Evolutionary conservation across 2,113 vertebrate species (phyloP).

Genomic region (Mixornis gularis): DNA sequence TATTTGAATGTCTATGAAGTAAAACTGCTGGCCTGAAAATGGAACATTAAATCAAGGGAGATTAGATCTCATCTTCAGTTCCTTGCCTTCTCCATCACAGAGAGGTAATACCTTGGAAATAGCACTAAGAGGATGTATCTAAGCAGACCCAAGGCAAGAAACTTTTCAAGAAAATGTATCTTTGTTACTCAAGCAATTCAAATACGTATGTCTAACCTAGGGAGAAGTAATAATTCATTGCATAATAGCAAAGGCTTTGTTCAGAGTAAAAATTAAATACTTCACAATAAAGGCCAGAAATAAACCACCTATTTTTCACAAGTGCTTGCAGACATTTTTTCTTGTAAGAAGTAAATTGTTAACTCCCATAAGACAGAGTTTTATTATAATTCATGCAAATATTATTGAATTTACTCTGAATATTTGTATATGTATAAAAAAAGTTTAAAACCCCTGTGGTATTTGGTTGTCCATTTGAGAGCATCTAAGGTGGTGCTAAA

Average conservation of each 20-base stretch:
- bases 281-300: neutral
- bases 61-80: neutral
- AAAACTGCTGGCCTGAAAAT: neutral
- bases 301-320: neutral
- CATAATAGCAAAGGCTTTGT: neutral
- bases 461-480: neutral
- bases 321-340: neutral
- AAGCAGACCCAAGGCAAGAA: neutral
- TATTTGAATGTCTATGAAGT: neutral
- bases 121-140: neutral
- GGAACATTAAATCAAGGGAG: neutral
- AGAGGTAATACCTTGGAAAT: neutral
- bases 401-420: neutral
- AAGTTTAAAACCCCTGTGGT: fast-evolving
- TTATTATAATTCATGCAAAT: neutral
- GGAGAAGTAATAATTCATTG: neutral
- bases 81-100: neutral
- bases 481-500: neutral
- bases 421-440: neutral
- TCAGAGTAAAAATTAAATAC: neutral
- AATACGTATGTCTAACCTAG: neutral
- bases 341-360: neutral
- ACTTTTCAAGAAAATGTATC: neutral
- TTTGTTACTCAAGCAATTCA: neutral
- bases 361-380: neutral